phyloP scores from a whole-genome alignment of 2,113 vertebrate species.

The Scatophagus argus region DNA sequence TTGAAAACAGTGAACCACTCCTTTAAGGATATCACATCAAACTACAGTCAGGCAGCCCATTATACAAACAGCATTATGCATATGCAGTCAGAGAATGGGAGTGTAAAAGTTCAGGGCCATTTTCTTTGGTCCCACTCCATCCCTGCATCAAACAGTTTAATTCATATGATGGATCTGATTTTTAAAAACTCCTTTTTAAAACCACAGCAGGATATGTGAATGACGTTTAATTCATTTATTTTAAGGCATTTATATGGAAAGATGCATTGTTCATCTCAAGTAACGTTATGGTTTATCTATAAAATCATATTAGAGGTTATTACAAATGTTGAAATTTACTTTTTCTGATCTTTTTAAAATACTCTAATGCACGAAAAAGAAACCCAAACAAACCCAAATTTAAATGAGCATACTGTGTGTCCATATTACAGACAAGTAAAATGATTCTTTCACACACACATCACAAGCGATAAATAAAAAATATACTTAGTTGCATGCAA shows the following conservation, averaged over 20 bases:
- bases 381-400: too few species aligned
- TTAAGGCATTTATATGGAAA: background rate
- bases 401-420: background rate
- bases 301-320: background rate
- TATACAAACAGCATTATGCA: too few species aligned
- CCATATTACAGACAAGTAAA: background rate
- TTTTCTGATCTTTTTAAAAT: background rate
- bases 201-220: background rate
- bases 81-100: too few species aligned
- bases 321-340: background rate
- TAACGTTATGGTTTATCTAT: background rate
- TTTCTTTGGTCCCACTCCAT: too few species aligned
- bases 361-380: too few species aligned
- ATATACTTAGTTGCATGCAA: background rate
- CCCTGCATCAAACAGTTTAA: slow-evolving; percentile 49
- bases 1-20: background rate
- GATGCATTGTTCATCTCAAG: background rate
- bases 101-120: too few species aligned
- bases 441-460: background rate
- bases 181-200: background rate
- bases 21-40: slow-evolving; percentile 19
- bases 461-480: background rate
- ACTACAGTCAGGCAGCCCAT: too few species aligned
- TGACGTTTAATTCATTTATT: slow-evolving; percentile 33
- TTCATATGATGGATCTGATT: slow-evolving; percentile 23